Evolutionary conservation across 1,140 invertebrate species (phyloP), one percentile per base, ranked within the genome.

Genomic region (Monomorium pharaonis): DNA sequence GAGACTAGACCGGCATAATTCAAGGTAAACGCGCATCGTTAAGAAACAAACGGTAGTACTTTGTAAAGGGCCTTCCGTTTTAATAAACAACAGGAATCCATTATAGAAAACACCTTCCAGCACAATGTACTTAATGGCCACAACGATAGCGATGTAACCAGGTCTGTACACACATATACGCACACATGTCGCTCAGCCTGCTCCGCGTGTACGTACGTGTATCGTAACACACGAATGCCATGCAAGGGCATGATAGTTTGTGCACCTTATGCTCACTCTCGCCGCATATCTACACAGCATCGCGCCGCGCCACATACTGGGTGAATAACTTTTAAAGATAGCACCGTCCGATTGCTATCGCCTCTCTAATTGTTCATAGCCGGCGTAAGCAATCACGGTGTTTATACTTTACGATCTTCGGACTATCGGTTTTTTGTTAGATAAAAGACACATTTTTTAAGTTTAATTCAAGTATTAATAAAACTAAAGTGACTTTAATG

Each of bases 1-100:
- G 10, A 5, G 10, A 6, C 0, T 18, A 70, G 24, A 56, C 30
- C 27, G 44, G 37, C 58, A 74, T 51, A 63, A 63, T 44, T 85
- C 47, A 74, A 85, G 33, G 37, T 70, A 56, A 67, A 84, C 75
- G 33, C 81, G 33, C 51, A 44, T 60, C 75, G 89, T 78, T 69
- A 84, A 88, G 47, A 47, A 33, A 69, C 14, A 54, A 47, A 42
- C 67, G 44, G 51, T 72, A 84, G 78, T 65, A 62, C 42, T 74
- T 65, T 67, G 63, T 83, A 83, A 65, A 49, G 12, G 62, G 42
- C 74, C 84, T 72, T 12, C 75, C 76, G 89, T 88, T 81, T 81
- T 90, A 88, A 90, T 90, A 90, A 91, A 84, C 87, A 89, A 89
- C 85, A 74, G 75, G 88, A 86, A 84, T 89, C 81, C 84, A 91